Conservation (phyloP, 2,888 invertebrate species). For the Cenopis cana region DNA sequence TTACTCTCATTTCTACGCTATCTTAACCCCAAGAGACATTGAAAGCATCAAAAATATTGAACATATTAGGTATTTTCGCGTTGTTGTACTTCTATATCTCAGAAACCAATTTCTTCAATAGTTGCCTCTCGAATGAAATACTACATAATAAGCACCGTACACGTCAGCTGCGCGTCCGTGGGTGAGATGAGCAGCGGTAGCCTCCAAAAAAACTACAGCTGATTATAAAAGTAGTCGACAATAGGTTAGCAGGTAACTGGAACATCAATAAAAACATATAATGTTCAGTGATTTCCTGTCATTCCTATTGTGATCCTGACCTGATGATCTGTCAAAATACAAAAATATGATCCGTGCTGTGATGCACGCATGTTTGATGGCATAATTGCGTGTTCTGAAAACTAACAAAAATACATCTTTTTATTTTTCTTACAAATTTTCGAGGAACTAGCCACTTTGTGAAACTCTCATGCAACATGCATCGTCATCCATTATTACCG, state of each 20-base stretch:
- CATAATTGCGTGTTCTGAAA: not conserved
- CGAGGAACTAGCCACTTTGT: conserved; percentile 1
- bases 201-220: too few species aligned
- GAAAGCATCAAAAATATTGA: conserved; percentile 18
- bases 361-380: not conserved
- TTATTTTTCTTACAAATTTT: not conserved
- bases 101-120: not conserved
- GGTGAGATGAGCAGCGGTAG: too few species aligned
- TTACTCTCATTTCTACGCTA: conserved; percentile 24
- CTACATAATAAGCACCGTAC: too few species aligned
- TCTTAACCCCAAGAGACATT: conserved; percentile 31
- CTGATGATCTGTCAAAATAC: not conserved
- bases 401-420: not conserved
- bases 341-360: not conserved
- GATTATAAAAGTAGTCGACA: too few species aligned
- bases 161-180: too few species aligned
- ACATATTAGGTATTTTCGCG: not conserved
- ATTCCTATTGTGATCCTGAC: too few species aligned
- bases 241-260: too few species aligned
- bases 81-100: not conserved
- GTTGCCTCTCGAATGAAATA: too few species aligned
- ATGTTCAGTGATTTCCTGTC: too few species aligned
- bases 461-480: conserved; percentile 10
- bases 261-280: too few species aligned
- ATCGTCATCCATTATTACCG: conserved; percentile 24